phyloP scores from a whole-genome alignment of 2,113 vertebrate genomes.

The Sebastes fasciatus region DNA sequence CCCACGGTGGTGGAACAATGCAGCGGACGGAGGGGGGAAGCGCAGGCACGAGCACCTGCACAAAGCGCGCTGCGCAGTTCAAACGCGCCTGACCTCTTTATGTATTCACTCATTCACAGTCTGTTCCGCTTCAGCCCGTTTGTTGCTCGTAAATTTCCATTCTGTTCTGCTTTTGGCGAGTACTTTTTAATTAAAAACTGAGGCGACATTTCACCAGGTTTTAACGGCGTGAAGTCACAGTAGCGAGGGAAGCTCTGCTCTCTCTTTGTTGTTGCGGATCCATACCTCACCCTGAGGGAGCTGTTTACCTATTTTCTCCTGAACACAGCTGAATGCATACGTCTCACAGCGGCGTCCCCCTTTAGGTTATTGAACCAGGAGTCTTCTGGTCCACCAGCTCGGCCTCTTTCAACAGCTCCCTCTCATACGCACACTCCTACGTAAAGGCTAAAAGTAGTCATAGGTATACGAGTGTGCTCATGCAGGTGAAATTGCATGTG shows the following conservation, averaged over 20 bases:
- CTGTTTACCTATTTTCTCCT: constrained; percentile 14
- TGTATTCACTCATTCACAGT: constrained; percentile 6
- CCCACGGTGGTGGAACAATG: constrained; percentile 49
- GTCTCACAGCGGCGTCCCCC: constrained; percentile 30
- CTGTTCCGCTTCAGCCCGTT: background rate
- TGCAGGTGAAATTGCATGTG: constrained; percentile 30
- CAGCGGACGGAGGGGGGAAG: constrained; percentile 12
- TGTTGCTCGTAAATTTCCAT: no score
- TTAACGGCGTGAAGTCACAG: background rate
- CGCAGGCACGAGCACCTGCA: constrained; percentile 49
- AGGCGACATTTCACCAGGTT: background rate
- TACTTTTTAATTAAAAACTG: background rate
- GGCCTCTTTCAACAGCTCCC: background rate
- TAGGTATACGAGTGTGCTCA: constrained; percentile 17
- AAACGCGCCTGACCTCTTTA: constrained; percentile 48
- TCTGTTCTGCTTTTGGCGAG: constrained; percentile 4
- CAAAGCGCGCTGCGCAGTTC: constrained; percentile 8
- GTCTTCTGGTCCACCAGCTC: constrained; percentile 44
- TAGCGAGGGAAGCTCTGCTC: background rate
- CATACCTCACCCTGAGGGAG: constrained; percentile 17
- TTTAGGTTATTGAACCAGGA: constrained; percentile 54
- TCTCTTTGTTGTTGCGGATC: background rate
- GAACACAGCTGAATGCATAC: constrained; percentile 30
- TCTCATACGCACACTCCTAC: background rate
- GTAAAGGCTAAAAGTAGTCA: constrained; percentile 14